These are phyloP conservation scores for Spinibarbus caldwelli DNA, from an alignment of 2,797 vertebrate genomes.

Conservation along the genomic window DNA sequence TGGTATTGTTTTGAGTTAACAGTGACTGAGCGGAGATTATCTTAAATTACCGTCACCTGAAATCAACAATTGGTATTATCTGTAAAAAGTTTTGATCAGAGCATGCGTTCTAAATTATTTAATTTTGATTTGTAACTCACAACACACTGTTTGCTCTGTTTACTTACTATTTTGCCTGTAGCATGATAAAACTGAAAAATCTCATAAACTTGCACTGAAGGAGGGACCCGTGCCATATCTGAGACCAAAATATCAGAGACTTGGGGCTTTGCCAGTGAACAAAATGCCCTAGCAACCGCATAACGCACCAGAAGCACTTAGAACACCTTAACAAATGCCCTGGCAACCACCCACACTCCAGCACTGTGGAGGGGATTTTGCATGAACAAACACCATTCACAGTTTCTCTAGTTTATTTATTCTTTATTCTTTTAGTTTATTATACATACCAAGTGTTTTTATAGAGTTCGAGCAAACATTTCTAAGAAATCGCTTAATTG, in stretches of 20 bases:
- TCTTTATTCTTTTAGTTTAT: no score
- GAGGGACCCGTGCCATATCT: not conserved
- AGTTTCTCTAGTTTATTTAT: not conserved
- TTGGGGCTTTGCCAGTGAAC: slow-evolving; percentile 12
- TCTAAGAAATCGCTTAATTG: no score
- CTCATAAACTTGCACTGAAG: not conserved
- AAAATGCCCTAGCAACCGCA: not conserved
- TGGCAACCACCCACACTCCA: not conserved
- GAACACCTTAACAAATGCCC: not conserved
- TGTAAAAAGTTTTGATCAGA: not conserved
- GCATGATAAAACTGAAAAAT: not conserved
- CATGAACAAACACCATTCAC: not conserved
- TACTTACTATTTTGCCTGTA: not conserved
- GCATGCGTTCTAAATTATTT: no score
- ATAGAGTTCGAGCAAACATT: not conserved
- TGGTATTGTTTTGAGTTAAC: not conserved
- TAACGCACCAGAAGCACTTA: not conserved
- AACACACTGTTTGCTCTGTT: not conserved
- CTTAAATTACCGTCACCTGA: not conserved
- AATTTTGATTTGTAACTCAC: no score
- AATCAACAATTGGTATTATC: not conserved
- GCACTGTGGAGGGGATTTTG: not conserved
- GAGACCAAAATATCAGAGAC: slow-evolving; percentile 8
- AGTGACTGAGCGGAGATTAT: not conserved
- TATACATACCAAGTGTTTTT: not conserved